Base-by-base conservation (phyloP, 2,113 vertebrate species). In the Hirundichthys speculiger region DNA sequence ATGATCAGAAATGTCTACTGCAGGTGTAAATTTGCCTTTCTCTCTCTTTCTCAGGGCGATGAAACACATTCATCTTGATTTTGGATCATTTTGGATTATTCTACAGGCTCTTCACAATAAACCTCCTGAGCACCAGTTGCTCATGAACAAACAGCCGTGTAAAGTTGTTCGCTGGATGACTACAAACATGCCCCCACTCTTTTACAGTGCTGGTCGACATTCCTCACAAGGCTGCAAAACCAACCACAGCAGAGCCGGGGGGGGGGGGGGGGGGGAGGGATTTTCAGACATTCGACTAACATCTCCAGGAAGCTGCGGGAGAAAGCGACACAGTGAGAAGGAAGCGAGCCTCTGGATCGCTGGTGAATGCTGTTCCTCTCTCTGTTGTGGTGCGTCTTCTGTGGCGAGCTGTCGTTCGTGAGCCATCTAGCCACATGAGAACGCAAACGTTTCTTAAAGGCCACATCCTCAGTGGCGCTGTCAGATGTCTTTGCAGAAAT, bases 201-300 rank as follows among this genome's bases (percentile, higher is more conserved):
- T 45, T 87, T 80, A 80, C 78, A 64, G 60, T 2, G 22, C 38
- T 10, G 41, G 42, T 68, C 69, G 52, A 89, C 79, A 90, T 91
- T 89, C 82, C 88, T 80, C 80, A 88, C 75, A 15, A n/a, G 40
- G 11, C 60, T 77, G 77, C 54, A 84, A 79, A 89, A 67, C 78
- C 77, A 89, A 67, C 76, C 77, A 45, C 68, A 83, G 82, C 69
- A 74, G 21, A 64, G 57, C 61, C 55, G 16, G 43, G 45, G 2
- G 7, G 70, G 51, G 30, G 21, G 42, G 34, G 9, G 53, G 14
- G 57, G 34, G 9, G 53, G 14, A 54, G 59, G 73, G 46, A 22
- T 57, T 64, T 79, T 69, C 48, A 70, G 61, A 66, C 55, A 12
- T 22, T 41, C 24, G 5, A 51, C 3, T 65, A 66, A 65, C 27